phyloP scores from a whole-genome alignment of 2,113 vertebrate genomes.

The Mola mola region DNA sequence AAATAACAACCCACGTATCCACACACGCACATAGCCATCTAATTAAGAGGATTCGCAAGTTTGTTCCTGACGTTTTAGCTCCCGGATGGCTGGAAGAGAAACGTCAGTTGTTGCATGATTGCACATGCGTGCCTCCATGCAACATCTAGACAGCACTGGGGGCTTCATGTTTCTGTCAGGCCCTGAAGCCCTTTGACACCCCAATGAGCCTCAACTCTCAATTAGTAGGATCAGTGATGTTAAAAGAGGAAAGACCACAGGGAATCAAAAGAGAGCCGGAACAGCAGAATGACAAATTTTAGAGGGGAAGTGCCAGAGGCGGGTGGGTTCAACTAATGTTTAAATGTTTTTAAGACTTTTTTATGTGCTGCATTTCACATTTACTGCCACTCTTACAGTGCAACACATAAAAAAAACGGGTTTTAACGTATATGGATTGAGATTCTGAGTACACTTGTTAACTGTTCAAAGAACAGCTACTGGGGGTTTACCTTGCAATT shows the following conservation, averaged over 20 bases:
- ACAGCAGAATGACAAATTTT: conserved; percentile 1
- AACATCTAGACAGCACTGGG: conserved; percentile 8
- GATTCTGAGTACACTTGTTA: too few species aligned
- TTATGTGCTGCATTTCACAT: neutral
- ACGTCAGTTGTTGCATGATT: conserved; percentile 8
- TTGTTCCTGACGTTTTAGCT: conserved; percentile 38
- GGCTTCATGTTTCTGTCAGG: conserved; percentile 24
- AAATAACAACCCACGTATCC: conserved; percentile 12
- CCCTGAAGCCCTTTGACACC: conserved; percentile 44
- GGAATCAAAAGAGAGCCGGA: conserved; percentile 32
- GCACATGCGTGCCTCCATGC: neutral
- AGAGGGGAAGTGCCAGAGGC: conserved; percentile 12
- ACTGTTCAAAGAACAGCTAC: too few species aligned
- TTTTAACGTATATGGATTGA: too few species aligned
- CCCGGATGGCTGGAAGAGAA: conserved; percentile 28
- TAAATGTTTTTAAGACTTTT: neutral
- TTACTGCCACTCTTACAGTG: neutral
- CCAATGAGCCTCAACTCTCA: conserved; percentile 43
- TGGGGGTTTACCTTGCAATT: too few species aligned
- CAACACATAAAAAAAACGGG: neutral
- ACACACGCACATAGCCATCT: conserved; percentile 14
- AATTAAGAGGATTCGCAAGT: conserved; percentile 48
- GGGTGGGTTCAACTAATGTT: neutral
- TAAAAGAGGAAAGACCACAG: conserved; percentile 32
- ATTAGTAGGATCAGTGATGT: conserved; percentile 45